phyloP scores from a whole-genome alignment of 2,113 vertebrate species.

The Mola mola region DNA sequence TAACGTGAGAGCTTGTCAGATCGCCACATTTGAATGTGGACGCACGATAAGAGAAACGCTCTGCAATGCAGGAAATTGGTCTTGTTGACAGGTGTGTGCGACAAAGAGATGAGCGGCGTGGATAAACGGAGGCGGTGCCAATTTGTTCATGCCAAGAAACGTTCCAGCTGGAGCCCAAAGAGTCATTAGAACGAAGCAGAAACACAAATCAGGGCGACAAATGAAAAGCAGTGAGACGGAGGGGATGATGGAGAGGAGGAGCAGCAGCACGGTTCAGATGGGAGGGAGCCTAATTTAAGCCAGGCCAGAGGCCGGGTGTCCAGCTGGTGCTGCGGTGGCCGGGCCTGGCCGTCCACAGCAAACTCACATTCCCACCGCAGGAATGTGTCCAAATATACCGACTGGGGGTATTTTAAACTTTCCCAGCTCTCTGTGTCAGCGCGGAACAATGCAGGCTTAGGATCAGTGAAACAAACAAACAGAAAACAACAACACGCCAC shows the following conservation, averaged over 20 bases:
- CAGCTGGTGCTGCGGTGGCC: slow-evolving; percentile 28
- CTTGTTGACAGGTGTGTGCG: slow-evolving; percentile 31
- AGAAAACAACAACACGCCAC: neutral
- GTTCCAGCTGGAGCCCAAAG: too few species aligned
- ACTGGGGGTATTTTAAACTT: too few species aligned
- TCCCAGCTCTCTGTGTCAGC: too few species aligned
- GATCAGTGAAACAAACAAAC: neutral
- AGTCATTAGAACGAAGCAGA: too few species aligned
- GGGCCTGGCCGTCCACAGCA: slow-evolving; percentile 25
- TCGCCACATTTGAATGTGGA: slow-evolving; percentile 17
- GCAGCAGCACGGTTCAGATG: neutral
- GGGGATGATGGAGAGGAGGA: neutral
- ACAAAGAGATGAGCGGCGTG: slow-evolving; percentile 20
- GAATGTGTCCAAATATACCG: slow-evolving; percentile 9
- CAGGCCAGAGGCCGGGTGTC: slow-evolving; percentile 48
- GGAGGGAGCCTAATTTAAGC: slow-evolving; percentile 48
- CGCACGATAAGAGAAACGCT: neutral
- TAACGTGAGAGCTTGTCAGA: slow-evolving; percentile 23
- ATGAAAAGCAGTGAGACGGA: neutral
- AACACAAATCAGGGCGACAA: neutral
- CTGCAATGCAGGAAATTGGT: slow-evolving; percentile 37
- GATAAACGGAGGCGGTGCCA: neutral
- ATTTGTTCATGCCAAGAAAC: too few species aligned
- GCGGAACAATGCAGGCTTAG: too few species aligned
- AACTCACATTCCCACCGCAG: slow-evolving; percentile 50